Conservation (phyloP, 2,113 vertebrate genomes). For the Odontophorus gujanensis region DNA sequence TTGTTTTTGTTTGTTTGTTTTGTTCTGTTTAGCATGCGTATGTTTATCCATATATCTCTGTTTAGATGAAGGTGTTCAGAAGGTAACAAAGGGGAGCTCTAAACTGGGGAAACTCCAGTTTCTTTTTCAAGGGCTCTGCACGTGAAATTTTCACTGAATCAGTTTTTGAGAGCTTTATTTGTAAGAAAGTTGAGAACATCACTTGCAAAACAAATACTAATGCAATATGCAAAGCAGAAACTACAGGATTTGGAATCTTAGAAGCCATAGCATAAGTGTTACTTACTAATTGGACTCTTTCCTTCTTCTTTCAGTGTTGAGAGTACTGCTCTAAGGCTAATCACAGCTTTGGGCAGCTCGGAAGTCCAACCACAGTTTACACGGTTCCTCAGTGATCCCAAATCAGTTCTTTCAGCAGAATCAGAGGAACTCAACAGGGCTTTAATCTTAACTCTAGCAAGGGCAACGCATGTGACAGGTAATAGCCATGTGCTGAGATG, state of each 20-base stretch:
- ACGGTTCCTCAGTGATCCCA: constrained; percentile 96
- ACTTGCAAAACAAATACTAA: background rate
- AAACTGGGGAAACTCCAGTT: background rate
- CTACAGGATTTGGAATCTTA: background rate
- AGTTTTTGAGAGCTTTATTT: background rate
- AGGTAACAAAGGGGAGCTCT: background rate
- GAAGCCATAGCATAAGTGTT: background rate
- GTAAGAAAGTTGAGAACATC: background rate
- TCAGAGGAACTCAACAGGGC: constrained; percentile 97
- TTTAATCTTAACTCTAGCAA: constrained; percentile 93
- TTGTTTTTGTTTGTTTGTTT: background rate
- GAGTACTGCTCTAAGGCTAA: constrained; percentile 94
- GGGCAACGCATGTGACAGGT: constrained; percentile 98
- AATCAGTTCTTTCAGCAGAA: constrained; percentile 94
- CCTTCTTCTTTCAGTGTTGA: constrained; percentile 85
- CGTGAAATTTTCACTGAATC: background rate
- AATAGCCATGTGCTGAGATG: background rate
- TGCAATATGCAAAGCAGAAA: background rate
- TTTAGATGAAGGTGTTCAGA: background rate
- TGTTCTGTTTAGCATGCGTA: background rate
- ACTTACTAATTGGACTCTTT: background rate
- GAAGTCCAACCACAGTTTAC: constrained; percentile 98
- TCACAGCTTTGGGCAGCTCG: constrained; percentile 95
- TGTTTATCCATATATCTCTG: background rate
- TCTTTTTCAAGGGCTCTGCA: background rate